Evolutionary conservation across 1,140 invertebrate species (phyloP), one percentile per base, ranked within the genome.

Genomic region (Leptinotarsa undecemlineata): DNA sequence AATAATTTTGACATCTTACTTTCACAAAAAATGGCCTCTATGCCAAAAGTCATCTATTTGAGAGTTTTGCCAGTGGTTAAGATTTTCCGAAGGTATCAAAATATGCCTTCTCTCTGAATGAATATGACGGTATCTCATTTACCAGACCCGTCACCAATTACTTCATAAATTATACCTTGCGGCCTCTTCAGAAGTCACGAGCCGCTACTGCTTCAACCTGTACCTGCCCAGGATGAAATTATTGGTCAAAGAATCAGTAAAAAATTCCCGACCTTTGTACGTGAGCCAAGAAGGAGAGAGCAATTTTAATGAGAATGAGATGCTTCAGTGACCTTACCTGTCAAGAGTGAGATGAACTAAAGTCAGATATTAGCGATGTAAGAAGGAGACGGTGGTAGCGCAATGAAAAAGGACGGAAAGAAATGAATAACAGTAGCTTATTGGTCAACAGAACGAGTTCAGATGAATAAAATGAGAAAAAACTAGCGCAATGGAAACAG

Each of bases 381-480:
- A 71, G 69, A 61, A 15, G 17, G 26, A 60, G 69, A 71, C 69
- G 33, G 51, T 26, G 26, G 13, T 57, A 23, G 15, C 20, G 48
- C n/a, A 71, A 71, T 61, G 69, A 71, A 71, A 60, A 51, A 57
- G 23, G 69, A 48, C 33, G 20, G 26, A 71, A 51, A 57, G 57
- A 33, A 71, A 71, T 71, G 69, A 23, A 71, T 71, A 71, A 71
- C 69, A 71, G 69, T 71, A 71, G 69, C 69, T 71, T 71, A 71
- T 71, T 71, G 69, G 69, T 71, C 48, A 60, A 71, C 69, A 71
- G 57, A 71, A 71, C 69, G 60, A 51, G 69, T 71, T 71, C 69
- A 71, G 48, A 51, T 48, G 69, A 71, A 71, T 71, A 71, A 71
- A 71, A 71, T 61, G 57, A 71, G 69, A 57, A 71, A 69, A 71